Conservation (phyloP, 2,113 vertebrate genomes). For the Takifugu flavidus region DNA sequence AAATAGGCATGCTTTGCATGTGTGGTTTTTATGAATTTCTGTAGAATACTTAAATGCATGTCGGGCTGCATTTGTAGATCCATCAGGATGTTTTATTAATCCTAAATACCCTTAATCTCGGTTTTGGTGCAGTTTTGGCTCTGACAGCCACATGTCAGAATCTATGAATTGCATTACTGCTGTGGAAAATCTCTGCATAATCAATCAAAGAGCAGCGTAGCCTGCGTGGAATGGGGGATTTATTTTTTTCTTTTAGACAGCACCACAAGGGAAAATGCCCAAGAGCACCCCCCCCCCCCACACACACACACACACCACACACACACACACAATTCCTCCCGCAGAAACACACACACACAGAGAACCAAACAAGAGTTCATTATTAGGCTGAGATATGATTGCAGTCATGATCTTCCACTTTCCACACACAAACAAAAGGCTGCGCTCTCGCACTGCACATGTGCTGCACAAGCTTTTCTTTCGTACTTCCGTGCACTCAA, state of each 20-base stretch:
- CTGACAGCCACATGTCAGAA: constrained; percentile 40
- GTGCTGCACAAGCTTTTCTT: constrained; percentile 34
- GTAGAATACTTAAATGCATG: constrained; percentile 6
- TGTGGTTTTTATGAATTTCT: constrained; percentile 37
- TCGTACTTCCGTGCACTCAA: constrained; percentile 9
- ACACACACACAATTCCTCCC: neutral
- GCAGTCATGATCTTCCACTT: constrained; percentile 20
- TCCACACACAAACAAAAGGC: constrained; percentile 24
- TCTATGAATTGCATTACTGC: constrained; percentile 60
- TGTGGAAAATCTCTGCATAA: constrained; percentile 23
- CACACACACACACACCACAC: neutral
- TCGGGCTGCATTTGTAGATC: neutral
- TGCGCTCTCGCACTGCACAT: constrained; percentile 13
- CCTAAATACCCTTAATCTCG: constrained; percentile 40
- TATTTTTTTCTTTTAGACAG: neutral
- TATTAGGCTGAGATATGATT: constrained; percentile 28
- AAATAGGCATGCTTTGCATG: constrained; percentile 5
- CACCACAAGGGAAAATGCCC: constrained; percentile 23
- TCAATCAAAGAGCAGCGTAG: constrained; percentile 36
- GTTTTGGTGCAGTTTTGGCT: constrained; percentile 27
- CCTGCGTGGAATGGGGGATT: constrained; percentile 26
- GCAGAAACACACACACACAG: neutral
- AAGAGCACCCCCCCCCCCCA: neutral
- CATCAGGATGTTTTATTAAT: constrained; percentile 21
- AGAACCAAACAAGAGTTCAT: constrained; percentile 6